Conservation (phyloP, 2,797 vertebrate species). For the Mergus octosetaceus region DNA sequence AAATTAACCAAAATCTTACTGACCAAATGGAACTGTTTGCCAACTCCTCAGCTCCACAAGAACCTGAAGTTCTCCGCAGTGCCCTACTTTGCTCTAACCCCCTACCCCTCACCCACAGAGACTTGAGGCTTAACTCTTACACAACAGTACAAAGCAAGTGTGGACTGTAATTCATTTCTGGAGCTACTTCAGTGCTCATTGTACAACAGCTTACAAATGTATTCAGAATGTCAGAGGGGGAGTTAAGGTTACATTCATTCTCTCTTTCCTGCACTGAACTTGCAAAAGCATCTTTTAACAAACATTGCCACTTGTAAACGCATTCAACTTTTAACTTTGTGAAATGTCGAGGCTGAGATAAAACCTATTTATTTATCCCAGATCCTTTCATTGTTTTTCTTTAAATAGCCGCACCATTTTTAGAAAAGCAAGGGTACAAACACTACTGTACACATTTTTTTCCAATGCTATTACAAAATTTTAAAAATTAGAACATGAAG, state of each 20-base stretch:
- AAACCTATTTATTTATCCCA: neutral
- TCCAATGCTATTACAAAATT: neutral
- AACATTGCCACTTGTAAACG: neutral
- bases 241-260: neutral
- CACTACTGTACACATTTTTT: fast-evolving
- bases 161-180: neutral
- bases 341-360: neutral
- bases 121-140: neutral
- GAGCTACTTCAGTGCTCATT: neutral
- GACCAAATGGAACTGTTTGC: neutral
- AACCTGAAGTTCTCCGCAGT: neutral
- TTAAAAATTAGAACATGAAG: neutral
- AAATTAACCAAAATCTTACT: neutral
- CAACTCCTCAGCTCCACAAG: neutral
- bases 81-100: neutral
- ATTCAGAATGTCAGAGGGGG: neutral
- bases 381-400: neutral
- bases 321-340: neutral
- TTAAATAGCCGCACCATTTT: neutral
- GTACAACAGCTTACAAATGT: neutral
- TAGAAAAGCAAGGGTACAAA: neutral
- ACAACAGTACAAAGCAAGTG: neutral
- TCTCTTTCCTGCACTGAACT: neutral
- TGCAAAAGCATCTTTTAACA: neutral
- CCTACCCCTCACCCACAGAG: neutral